A percentile compares a stretch with the other conserved stretches of the same genome.
phyloP scores from a whole-genome alignment of 1,140 invertebrate genomes.

The Eulimnadia texana region DNA sequence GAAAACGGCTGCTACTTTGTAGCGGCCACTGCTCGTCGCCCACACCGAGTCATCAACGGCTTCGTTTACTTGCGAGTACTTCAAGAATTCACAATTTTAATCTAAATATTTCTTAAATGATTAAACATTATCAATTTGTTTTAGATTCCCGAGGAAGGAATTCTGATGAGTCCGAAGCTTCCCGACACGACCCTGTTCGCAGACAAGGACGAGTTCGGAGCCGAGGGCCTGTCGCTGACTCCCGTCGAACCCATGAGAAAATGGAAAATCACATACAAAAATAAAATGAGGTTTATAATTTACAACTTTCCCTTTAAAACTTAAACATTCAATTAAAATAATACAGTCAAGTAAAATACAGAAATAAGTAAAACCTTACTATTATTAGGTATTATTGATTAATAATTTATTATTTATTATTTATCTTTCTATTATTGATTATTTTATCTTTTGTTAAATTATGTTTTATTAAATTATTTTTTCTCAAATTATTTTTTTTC shows the following conservation, averaged over 20 bases:
- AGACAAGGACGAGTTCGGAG: slow-evolving; percentile 33
- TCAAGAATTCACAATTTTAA: not conserved
- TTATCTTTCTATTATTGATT: not conserved
- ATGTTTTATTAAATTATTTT: not conserved
- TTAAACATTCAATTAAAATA: not conserved
- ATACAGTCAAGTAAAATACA: not conserved
- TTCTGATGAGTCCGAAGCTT: slow-evolving; percentile 44
- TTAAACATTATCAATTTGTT: too few relatives aligned
- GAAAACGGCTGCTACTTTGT: slow-evolving; percentile 36
- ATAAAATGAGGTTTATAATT: slow-evolving; percentile 41
- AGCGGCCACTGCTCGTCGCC: slow-evolving; percentile 35
- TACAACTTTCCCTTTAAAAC: slow-evolving; percentile 3
- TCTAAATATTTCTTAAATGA: not conserved
- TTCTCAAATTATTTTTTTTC: not conserved
- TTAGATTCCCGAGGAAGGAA: slow-evolving; percentile 45
- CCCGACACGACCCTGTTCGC: slow-evolving; percentile 48
- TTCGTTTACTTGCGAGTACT: slow-evolving; percentile 27
- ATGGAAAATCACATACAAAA: slow-evolving; percentile 45
- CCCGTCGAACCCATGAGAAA: slow-evolving; percentile 46
- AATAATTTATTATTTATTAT: not conserved
- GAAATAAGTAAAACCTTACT: too few relatives aligned
- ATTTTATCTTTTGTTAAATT: not conserved
- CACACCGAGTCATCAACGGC: slow-evolving; percentile 38
- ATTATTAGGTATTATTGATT: too few relatives aligned
- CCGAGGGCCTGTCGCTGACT: slow-evolving; percentile 44